These are phyloP conservation scores for Cheilosia pagana DNA, from an alignment of 2,888 invertebrate species.

Conservation along the genomic window DNA sequence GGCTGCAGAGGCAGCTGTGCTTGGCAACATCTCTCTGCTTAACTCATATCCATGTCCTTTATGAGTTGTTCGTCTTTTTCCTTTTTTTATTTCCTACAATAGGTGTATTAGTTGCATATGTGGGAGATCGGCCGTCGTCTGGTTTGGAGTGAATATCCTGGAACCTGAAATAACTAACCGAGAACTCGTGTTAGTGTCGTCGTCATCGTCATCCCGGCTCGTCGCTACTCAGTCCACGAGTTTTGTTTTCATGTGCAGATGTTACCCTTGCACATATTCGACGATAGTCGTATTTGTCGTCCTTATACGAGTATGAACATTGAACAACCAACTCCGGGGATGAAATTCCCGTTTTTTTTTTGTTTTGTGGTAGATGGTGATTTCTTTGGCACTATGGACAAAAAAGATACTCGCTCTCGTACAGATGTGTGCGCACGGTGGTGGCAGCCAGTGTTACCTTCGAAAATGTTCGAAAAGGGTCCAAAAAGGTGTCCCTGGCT, in stretches of 20 bases:
- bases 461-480: no score
- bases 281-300: slow-evolving; percentile 15
- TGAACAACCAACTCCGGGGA: slow-evolving; percentile 54
- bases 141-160: slow-evolving; percentile 65
- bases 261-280: slow-evolving; percentile 60
- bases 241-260: slow-evolving; percentile 58
- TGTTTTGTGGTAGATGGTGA: slow-evolving; percentile 47
- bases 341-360: slow-evolving; percentile 41
- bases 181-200: slow-evolving; percentile 72
- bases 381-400: slow-evolving; percentile 49
- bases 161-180: slow-evolving; percentile 68
- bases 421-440: slow-evolving; percentile 45
- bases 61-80: not conserved
- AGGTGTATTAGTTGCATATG: slow-evolving; percentile 44
- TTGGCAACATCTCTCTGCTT: slow-evolving; percentile 45
- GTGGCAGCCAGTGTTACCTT: no score
- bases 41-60: slow-evolving; percentile 53
- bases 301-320: slow-evolving; percentile 3
- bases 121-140: slow-evolving; percentile 42
- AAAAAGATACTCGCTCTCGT: slow-evolving; percentile 38
- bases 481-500: no score
- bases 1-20: slow-evolving; percentile 42
- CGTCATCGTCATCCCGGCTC: slow-evolving; percentile 4
- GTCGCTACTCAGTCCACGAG: not conserved
- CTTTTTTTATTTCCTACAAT: slow-evolving; percentile 42